phyloP scores from a whole-genome alignment of 2,113 vertebrate genomes.

The Chrysemys picta region DNA sequence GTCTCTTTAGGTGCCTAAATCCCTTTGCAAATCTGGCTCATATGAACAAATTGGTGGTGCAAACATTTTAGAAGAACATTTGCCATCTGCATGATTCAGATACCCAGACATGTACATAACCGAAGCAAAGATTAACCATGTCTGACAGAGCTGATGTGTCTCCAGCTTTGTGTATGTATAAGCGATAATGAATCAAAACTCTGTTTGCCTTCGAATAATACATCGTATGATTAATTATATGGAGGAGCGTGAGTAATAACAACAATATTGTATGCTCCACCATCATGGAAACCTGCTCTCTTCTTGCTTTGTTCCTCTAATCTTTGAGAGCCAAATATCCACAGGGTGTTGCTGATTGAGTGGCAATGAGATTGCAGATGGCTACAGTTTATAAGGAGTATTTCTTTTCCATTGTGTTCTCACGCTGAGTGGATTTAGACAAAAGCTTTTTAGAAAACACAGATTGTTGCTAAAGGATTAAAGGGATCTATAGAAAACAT shows the following conservation, averaged over 20 bases:
- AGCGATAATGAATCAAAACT: slow-evolving; percentile 73
- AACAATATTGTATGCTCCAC: slow-evolving; percentile 71
- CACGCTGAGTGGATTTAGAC: slow-evolving; percentile 45
- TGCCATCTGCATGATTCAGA: slow-evolving; percentile 75
- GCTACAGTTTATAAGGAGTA: slow-evolving; percentile 54
- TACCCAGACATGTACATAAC: slow-evolving; percentile 71
- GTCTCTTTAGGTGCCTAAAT: slow-evolving; percentile 67
- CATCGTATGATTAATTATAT: slow-evolving; percentile 72
- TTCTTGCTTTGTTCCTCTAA: slow-evolving; percentile 71
- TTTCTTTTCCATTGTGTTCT: slow-evolving; percentile 28
- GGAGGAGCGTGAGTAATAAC: slow-evolving; percentile 67
- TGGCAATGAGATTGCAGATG: slow-evolving; percentile 32
- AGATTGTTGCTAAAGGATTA: slow-evolving; percentile 47
- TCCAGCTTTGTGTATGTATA: slow-evolving; percentile 71
- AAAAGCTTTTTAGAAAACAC: slow-evolving; percentile 55
- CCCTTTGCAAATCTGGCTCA: slow-evolving; percentile 67
- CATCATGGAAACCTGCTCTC: slow-evolving; percentile 68
- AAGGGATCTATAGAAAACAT: not conserved
- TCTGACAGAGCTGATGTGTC: slow-evolving; percentile 72
- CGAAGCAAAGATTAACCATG: slow-evolving; percentile 71
- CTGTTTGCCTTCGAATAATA: slow-evolving; percentile 74
- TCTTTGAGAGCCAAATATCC: slow-evolving; percentile 66
- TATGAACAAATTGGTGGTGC: slow-evolving; percentile 68
- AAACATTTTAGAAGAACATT: slow-evolving; percentile 77
- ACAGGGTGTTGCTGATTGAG: slow-evolving; percentile 64